Evolutionary conservation across 2,113 vertebrate species (phyloP).

Genomic region (Bubo bubo): DNA sequence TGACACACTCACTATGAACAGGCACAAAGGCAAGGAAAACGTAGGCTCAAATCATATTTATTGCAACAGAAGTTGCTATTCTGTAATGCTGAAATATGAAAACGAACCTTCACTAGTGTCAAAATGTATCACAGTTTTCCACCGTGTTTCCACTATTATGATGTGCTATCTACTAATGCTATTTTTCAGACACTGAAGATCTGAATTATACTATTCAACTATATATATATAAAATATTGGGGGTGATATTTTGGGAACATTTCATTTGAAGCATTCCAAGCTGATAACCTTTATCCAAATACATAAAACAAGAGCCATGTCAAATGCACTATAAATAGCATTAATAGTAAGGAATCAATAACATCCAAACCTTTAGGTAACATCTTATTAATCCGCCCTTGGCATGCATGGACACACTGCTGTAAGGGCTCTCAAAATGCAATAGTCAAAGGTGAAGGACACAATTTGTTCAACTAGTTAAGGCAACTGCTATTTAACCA

Average conservation of each 20-base stretch:
- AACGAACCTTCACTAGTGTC: neutral
- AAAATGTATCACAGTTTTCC: neutral
- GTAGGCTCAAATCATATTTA: neutral
- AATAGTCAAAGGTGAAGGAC: slow-evolving; percentile 35
- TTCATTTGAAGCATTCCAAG: slow-evolving; percentile 1
- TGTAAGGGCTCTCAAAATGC: slow-evolving; percentile 14
- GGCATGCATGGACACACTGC: slow-evolving; percentile 2
- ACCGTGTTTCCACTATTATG: neutral
- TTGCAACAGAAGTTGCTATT: neutral
- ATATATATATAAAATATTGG: neutral
- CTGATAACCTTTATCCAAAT: slow-evolving; percentile 37
- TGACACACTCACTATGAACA: slow-evolving; percentile 15
- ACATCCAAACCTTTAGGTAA: slow-evolving; percentile 45
- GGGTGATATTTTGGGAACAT: neutral
- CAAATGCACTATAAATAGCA: slow-evolving; percentile 42
- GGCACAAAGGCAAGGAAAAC: slow-evolving; percentile 16
- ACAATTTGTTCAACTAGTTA: slow-evolving; percentile 50
- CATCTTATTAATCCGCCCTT: slow-evolving; percentile 45
- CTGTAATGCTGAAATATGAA: slow-evolving; percentile 19
- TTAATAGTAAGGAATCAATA: slow-evolving; percentile 59
- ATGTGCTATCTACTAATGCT: neutral
- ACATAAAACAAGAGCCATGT: slow-evolving; percentile 5
- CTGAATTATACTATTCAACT: neutral
- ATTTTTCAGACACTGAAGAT: neutral
- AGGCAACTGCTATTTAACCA: slow-evolving; percentile 39